Evolutionary conservation across 2,797 vertebrate genomes (phyloP).

Genomic region (Nothura maculosa): DNA sequence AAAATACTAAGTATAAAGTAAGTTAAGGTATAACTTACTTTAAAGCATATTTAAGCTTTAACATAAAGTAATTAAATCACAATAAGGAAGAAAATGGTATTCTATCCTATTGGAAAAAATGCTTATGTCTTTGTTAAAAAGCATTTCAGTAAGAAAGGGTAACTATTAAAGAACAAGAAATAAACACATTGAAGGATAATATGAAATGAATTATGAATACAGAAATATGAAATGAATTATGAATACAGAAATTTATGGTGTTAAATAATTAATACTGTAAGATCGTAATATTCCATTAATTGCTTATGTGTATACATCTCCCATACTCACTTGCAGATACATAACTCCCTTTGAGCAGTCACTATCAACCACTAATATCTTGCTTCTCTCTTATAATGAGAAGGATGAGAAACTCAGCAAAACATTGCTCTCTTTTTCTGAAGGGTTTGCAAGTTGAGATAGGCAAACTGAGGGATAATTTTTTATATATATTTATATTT

Average conservation of each 20-base stretch:
- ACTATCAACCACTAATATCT: neutral
- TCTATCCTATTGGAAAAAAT: neutral
- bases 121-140: neutral
- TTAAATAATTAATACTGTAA: neutral
- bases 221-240: neutral
- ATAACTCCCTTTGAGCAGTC: neutral
- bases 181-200: neutral
- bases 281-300: neutral
- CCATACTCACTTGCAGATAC: neutral
- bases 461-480: neutral
- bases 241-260: neutral
- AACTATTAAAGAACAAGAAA: neutral
- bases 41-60: neutral
- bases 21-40: too few species aligned
- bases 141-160: neutral
- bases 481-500: neutral
- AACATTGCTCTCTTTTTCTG: neutral
- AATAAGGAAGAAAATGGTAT: neutral
- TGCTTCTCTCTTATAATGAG: neutral
- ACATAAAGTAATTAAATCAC: constrained; percentile 1
- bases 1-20: too few species aligned
- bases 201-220: neutral
- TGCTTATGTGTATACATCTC: neutral
- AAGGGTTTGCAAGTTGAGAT: fast-evolving
- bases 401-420: neutral